Evolutionary conservation across 2,113 vertebrate genomes (phyloP), one percentile per base, ranked within the genome.

Genomic region (Columba janthina): DNA sequence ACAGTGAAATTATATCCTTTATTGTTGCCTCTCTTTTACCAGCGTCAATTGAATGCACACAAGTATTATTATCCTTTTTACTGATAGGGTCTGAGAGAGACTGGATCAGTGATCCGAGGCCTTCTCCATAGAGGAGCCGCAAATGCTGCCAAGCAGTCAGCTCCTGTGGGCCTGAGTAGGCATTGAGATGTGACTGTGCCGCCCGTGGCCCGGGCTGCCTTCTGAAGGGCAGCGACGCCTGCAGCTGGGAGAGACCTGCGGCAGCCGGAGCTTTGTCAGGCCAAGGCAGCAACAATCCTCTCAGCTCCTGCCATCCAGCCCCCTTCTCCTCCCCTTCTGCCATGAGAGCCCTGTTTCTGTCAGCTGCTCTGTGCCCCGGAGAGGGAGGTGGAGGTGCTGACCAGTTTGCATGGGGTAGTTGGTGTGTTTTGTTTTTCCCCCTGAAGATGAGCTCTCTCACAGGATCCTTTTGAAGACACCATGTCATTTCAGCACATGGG

Each of bases 201-300:
- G 65, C 29, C 51, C 0, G 0, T n/a, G 62, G 31, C n/a, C 11
- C 16, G 4, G 28, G 56, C 19, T 69, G 80, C 31, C 18, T 34
- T 11, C 10, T 14, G 54, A 77, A 62, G 24, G 34, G 28, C 48
- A 66, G 58, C 34, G 60, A 54, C 48, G n/a, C 50, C 50, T 34
- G 36, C 0, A 1, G 21, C 31, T 2, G 3, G 26, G 31, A 34
- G 67, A 9, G 24, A 53, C 28, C 16, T 6, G 3, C 4, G 9
- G 29, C 46, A 53, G 29, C 29, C 17, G 28, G 46, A 20, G 15
- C 15, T 20, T 60, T 28, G 40, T 46, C 72, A 76, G n/a, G 25
- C 34, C 1, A 1, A 84, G n/a, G 53, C 22, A 69, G 73, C 54
- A 56, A 8, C 44, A 32, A 60, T 78, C 11, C 31, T 60, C 12